Conservation (phyloP, 1,140 invertebrate species). For the Pseudomyrmex gracilis region DNA sequence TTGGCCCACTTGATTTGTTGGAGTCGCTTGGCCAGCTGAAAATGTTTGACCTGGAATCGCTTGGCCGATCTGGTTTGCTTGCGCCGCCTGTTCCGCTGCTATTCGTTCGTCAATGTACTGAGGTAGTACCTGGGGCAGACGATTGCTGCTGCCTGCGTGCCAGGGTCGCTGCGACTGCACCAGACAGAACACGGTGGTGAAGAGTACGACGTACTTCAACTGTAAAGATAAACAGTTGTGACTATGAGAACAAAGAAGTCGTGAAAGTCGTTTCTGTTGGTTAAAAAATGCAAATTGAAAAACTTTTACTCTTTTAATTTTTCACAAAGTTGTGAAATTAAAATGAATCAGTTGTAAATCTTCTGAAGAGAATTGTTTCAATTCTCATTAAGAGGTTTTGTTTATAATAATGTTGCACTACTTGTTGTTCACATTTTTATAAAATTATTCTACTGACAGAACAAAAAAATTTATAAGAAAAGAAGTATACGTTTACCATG, state of each 20-base stretch:
- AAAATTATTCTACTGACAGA: too few species aligned
- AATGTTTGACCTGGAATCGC: not conserved
- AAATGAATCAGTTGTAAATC: not conserved
- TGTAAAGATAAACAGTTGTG: constrained; percentile 58
- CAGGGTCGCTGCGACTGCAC: constrained; percentile 70
- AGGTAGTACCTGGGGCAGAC: constrained; percentile 69
- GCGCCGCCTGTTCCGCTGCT: constrained; percentile 3
- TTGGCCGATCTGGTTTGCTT: not conserved
- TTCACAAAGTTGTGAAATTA: not conserved
- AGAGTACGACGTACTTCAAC: constrained; percentile 64
- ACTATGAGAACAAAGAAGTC: not conserved
- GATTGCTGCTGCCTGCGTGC: constrained; percentile 67
- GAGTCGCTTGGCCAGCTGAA: not conserved
- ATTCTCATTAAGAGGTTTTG: not conserved
- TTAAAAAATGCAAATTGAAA: not conserved
- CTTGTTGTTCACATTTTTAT: too few species aligned
- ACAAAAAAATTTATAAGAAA: not conserved
- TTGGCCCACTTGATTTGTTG: not conserved
- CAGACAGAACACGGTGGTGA: constrained; percentile 50
- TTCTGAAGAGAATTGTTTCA: too few species aligned
- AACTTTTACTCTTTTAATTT: not conserved
- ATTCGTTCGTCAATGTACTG: constrained; percentile 64
- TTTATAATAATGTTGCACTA: constrained; percentile 16
- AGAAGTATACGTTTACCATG: constrained; percentile 26
- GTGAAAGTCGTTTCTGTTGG: not conserved